These are phyloP conservation scores for Salarias fasciatus DNA, from an alignment of 2,797 vertebrate genomes.

Conservation along the genomic window DNA sequence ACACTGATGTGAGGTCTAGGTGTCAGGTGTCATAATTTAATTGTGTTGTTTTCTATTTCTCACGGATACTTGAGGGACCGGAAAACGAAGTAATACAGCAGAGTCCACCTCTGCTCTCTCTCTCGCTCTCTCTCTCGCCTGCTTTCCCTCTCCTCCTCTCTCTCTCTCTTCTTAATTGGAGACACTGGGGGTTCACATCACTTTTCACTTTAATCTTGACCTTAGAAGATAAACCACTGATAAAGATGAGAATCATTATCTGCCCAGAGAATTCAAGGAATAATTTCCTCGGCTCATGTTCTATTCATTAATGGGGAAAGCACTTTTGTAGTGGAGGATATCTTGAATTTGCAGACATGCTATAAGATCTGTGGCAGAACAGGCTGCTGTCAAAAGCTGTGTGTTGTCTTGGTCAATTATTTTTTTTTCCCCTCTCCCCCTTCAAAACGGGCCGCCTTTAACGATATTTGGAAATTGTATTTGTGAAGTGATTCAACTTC, in stretches of 20 bases:
- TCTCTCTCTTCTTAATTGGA: conserved; percentile 80
- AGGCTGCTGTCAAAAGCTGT: conserved; percentile 57
- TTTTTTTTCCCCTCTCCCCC: neutral
- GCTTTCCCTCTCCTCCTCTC: conserved; percentile 34
- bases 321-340: conserved; percentile 72
- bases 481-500: conserved; percentile 42
- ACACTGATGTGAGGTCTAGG: conserved; percentile 82
- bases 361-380: conserved; percentile 63
- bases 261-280: conserved; percentile 79
- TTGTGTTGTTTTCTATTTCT: conserved; percentile 86
- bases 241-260: conserved; percentile 86
- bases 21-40: conserved; percentile 90
- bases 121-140: conserved; percentile 1
- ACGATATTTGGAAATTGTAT: conserved; percentile 48
- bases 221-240: conserved; percentile 86
- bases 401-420: conserved; percentile 56
- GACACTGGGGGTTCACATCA: conserved; percentile 82
- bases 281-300: conserved; percentile 79
- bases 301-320: conserved; percentile 77
- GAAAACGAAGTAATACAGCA: conserved; percentile 70
- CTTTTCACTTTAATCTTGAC: conserved; percentile 87
- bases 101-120: conserved; percentile 60
- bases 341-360: conserved; percentile 74
- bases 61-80: conserved; percentile 75
- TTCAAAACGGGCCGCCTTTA: conserved; percentile 33